phyloP scores from a whole-genome alignment of 2,888 invertebrate genomes.

The Archaeoteleia sp. region DNA sequence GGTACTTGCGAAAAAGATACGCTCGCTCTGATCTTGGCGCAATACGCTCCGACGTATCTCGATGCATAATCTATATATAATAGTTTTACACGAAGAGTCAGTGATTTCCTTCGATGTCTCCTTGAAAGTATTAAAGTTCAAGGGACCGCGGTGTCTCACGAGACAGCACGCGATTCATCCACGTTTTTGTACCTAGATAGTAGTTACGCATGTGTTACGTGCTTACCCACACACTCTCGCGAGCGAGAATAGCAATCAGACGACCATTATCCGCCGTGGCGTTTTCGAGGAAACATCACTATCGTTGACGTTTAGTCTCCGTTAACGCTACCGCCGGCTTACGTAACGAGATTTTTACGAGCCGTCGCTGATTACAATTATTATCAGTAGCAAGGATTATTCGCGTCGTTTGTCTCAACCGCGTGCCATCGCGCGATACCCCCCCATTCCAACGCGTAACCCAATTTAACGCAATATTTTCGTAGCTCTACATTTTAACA shows the following conservation, averaged over 20 bases:
- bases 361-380: constrained; percentile 62
- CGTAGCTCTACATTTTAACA: no score
- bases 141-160: constrained; percentile 47
- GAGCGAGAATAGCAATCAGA: constrained; percentile 53
- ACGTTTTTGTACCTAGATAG: constrained; percentile 33
- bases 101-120: constrained; percentile 44
- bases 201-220: constrained; percentile 44
- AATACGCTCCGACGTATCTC: no score
- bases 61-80: constrained; percentile 27
- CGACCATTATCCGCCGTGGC: constrained; percentile 58
- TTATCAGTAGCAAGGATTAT: constrained; percentile 49
- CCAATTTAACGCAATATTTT: no score
- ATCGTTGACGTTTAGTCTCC: constrained; percentile 30
- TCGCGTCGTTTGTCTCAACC: constrained; percentile 20
- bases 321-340: constrained; percentile 43
- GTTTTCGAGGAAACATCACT: constrained; percentile 53
- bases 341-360: constrained; percentile 56
- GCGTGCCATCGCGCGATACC: constrained; percentile 42
- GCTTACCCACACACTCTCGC: constrained; percentile 26
- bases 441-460: no score
- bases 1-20: no score
- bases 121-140: constrained; percentile 48
- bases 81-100: constrained; percentile 37
- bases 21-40: no score
- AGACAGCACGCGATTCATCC: constrained; percentile 47